Conservation (phyloP, 2,797 vertebrate genomes). For the Cryptoprocta ferox region DNA sequence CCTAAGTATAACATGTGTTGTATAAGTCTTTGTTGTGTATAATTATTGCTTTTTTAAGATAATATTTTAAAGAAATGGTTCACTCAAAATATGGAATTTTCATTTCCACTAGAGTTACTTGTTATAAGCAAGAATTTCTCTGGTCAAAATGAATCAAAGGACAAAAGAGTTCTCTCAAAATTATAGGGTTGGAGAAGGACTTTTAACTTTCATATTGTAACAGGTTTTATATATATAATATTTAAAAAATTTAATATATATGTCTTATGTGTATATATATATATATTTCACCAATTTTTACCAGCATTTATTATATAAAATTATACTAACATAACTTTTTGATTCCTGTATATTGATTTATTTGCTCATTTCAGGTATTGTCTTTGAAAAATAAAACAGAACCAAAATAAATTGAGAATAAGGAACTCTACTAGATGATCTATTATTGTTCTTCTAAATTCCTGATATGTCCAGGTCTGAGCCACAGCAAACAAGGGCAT, state of each 20-base stretch:
- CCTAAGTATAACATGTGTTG: not conserved
- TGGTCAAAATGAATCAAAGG: not conserved
- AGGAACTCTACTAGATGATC: not conserved
- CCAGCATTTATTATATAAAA: not conserved
- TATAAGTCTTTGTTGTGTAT: not conserved
- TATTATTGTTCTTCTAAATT: not conserved
- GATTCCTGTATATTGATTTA: not conserved
- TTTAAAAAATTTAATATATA: too few species aligned
- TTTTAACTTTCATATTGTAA: too few species aligned
- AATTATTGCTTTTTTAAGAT: not conserved
- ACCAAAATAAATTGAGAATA: not conserved
- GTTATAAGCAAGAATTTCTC: not conserved
- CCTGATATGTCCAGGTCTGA: not conserved
- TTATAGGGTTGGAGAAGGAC: too few species aligned
- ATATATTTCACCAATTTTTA: not conserved
- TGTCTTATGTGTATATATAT: too few species aligned
- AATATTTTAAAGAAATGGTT: not conserved
- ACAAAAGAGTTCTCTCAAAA: too few species aligned
- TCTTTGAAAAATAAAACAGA: conserved; percentile 18
- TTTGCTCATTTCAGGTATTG: not conserved
- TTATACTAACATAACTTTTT: not conserved
- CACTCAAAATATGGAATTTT: not conserved
- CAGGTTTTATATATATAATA: too few species aligned
- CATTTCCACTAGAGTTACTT: not conserved
- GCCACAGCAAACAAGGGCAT: not conserved